Percentiles rank a stretch among this genome's conserved stretches.
Evolutionary conservation across 1,140 invertebrate genomes (phyloP).

Genomic region (Proales similis): DNA sequence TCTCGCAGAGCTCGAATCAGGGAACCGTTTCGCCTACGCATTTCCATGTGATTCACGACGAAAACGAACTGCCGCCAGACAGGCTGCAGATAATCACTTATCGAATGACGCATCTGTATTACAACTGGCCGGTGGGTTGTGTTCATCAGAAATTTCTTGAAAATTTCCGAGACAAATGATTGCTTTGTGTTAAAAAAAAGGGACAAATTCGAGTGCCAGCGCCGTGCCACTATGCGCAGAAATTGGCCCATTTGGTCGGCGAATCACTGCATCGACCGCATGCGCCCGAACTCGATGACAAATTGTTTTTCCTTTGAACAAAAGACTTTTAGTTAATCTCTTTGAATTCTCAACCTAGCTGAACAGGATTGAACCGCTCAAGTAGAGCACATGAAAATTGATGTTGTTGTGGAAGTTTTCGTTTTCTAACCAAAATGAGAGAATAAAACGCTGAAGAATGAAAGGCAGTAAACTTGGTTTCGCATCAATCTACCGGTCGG

Average conservation of each 20-base stretch:
- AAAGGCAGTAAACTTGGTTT: no score
- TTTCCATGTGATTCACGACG: conserved; percentile 70
- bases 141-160: not conserved
- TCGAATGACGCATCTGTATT: conserved; percentile 75
- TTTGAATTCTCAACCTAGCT: no score
- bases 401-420: no score
- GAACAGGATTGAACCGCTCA: no score
- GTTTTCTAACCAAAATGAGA: no score
- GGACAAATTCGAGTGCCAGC: conserved; percentile 79
- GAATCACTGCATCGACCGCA: conserved; percentile 62
- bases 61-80: conserved; percentile 59
- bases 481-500: no score
- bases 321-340: no score
- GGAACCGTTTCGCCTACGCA: conserved; percentile 73
- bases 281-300: conserved; percentile 45
- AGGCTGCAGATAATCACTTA: conserved; percentile 70
- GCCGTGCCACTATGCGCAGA: conserved; percentile 66
- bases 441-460: no score
- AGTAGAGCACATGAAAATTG: no score
- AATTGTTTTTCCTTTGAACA: no score
- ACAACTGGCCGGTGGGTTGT: conserved; percentile 68
- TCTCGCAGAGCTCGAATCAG: conserved; percentile 67
- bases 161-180: not conserved
- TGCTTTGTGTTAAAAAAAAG: not conserved
- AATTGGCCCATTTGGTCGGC: conserved; percentile 70